phyloP scores from a whole-genome alignment of 2,797 vertebrate species.

The Coregonus suidteri region DNA sequence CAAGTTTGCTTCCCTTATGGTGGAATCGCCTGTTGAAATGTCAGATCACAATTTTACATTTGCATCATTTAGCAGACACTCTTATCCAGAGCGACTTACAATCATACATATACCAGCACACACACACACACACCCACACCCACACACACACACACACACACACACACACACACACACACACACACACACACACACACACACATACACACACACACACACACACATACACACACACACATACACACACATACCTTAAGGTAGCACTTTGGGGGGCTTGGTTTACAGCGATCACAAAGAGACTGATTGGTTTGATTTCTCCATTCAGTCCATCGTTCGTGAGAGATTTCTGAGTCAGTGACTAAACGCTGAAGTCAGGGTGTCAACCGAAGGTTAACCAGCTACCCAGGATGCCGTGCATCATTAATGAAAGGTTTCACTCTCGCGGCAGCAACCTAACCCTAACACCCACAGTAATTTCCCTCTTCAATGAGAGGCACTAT shows the following conservation, averaged over 20 bases:
- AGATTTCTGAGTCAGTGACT: background rate
- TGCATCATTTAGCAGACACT: too few species aligned
- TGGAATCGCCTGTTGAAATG: background rate
- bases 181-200: background rate
- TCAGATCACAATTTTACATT: background rate
- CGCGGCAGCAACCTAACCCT: constrained; percentile 8
- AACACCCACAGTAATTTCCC: constrained; percentile 14
- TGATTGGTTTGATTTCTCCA: constrained; percentile 8
- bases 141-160: background rate
- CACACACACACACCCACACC: background rate
- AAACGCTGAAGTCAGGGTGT: constrained; percentile 28
- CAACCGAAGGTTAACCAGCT: constrained; percentile 38
- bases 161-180: background rate
- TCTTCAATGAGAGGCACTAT: constrained; percentile 29
- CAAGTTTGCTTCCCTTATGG: background rate
- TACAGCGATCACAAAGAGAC: background rate
- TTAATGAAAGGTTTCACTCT: constrained; percentile 56
- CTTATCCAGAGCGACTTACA: too few species aligned
- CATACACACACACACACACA: background rate
- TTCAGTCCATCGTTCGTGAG: constrained; percentile 9
- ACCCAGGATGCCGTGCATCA: constrained; percentile 35
- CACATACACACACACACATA: background rate
- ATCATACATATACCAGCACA: too few species aligned
- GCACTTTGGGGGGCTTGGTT: background rate
- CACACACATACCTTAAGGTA: background rate